phyloP scores from a whole-genome alignment of 1,140 invertebrate species.

The Phortica variegata region DNA sequence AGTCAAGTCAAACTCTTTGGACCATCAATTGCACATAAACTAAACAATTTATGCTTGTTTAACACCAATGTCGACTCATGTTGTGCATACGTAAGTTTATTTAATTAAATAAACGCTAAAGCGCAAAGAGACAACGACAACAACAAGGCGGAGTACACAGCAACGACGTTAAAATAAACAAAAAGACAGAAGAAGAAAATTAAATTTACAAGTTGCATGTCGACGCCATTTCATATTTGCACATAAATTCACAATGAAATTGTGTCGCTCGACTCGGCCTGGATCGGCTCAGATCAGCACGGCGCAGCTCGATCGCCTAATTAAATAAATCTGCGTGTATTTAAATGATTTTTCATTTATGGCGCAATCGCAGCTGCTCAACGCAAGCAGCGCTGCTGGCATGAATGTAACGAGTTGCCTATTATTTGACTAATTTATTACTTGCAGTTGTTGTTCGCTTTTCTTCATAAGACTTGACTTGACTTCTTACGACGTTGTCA shows the following conservation, averaged over 20 bases:
- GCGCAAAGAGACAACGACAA: too few relatives aligned
- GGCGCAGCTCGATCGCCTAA: constrained; percentile 23
- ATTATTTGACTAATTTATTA: constrained; percentile 39
- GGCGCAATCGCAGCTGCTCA: constrained; percentile 8
- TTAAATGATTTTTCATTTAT: constrained; percentile 14
- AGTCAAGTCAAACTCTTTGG: constrained; percentile 8
- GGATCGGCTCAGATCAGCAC: too few relatives aligned
- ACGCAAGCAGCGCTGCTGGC: not conserved
- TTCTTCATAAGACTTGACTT: too few relatives aligned
- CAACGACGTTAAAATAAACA: constrained; percentile 6
- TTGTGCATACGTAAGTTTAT: constrained; percentile 40
- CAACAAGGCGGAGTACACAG: constrained; percentile 19
- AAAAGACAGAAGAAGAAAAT: constrained; percentile 13
- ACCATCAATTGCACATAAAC: constrained; percentile 35
- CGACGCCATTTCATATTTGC: constrained; percentile 33
- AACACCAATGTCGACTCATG: constrained; percentile 9
- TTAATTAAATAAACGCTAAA: constrained; percentile 56
- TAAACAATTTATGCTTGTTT: constrained; percentile 48
- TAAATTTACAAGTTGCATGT: constrained; percentile 24
- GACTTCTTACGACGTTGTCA: not conserved
- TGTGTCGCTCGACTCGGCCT: constrained; percentile 9
- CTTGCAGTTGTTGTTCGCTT: constrained; percentile 15
- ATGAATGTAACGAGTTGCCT: too few relatives aligned
- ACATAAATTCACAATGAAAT: constrained; percentile 33
- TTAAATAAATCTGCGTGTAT: constrained; percentile 52